A percentile compares a stretch with the other conserved stretches of the same genome.
Conservation (phyloP, 2,113 vertebrate species). For the Catharus bicknelli region DNA sequence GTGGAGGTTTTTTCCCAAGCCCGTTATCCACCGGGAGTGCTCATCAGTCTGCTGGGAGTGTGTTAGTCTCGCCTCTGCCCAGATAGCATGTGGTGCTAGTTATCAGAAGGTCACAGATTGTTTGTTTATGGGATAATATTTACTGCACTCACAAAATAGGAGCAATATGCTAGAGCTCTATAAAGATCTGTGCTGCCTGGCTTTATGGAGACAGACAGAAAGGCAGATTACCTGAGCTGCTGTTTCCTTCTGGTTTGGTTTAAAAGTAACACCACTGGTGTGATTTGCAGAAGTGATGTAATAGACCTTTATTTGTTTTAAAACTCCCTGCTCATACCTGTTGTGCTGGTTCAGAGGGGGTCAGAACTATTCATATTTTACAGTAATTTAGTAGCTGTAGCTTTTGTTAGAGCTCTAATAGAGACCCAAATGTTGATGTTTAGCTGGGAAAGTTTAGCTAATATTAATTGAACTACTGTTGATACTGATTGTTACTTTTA, state of each 20-base stretch:
- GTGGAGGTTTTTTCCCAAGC: neutral
- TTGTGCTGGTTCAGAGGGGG: neutral
- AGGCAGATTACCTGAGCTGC: neutral
- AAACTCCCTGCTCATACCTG: neutral
- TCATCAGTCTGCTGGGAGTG: neutral
- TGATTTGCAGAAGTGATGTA: neutral
- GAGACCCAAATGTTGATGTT: neutral
- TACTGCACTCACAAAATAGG: neutral
- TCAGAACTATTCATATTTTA: rapidly evolving
- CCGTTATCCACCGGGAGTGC: neutral
- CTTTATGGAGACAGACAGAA: neutral
- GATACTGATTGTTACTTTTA: neutral
- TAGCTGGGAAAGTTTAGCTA: neutral
- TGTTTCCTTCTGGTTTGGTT: neutral
- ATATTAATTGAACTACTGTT: neutral
- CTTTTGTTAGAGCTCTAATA: neutral
- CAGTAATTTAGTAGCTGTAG: neutral
- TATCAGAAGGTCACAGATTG: neutral
- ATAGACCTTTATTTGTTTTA: neutral
- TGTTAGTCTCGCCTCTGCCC: neutral
- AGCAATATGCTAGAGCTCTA: neutral
- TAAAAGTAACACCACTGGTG: neutral
- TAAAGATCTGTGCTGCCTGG: neutral
- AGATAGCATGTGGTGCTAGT: neutral
- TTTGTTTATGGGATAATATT: neutral